Evolutionary conservation across 2,888 invertebrate genomes (phyloP), one percentile per base, ranked within the genome.

Genomic region (Drosophila colorata): DNA sequence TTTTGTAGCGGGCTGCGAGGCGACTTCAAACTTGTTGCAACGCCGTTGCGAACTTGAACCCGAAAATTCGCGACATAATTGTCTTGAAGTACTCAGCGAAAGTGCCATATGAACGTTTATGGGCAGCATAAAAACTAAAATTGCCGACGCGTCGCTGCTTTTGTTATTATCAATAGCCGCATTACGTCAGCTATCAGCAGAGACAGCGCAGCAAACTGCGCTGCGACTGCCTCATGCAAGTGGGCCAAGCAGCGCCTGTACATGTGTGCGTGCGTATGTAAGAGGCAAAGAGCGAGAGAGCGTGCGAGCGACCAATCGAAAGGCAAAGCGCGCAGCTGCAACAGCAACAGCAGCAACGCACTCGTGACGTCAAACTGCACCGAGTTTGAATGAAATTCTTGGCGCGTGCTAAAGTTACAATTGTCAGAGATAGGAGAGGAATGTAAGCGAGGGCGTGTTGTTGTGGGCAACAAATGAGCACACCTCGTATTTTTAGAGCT

Each of bases 21-120:
- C n/a, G 58, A 13, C 11, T 13, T 18, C 78, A 18, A 53, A 47
- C 56, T 46, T 67, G 55, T 61, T 58, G 56, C 23, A 11, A 14
- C 7, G 2, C n/a, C 23, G 31, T 33, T 14, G 43, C 57, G 74
- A 78, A 78, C 74, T 74, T 74, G 79, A 74, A 74, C 79, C 41
- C 59, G 23, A 44, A 31, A n/a, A 25, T 25, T 38, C 31, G 23
- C 37, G 38, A 28, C 52, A 28, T 40, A 69, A 67, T 25, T 40
- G 40, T 40, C 33, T 23, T 16, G 7, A 48, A 41, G 56, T 46
- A 49, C 49, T 75, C 52, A 79, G 70, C 63, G 80, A 74, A 79
- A 74, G 80, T 79, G 69, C 41, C 61, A 40, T 43, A 46, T 51
- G 55, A 37, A 20, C 38, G 46, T 41, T 66, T 46, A 74, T 68